Evolutionary conservation across 1,140 invertebrate species (phyloP).

Genomic region (Diploscapter pachys): DNA sequence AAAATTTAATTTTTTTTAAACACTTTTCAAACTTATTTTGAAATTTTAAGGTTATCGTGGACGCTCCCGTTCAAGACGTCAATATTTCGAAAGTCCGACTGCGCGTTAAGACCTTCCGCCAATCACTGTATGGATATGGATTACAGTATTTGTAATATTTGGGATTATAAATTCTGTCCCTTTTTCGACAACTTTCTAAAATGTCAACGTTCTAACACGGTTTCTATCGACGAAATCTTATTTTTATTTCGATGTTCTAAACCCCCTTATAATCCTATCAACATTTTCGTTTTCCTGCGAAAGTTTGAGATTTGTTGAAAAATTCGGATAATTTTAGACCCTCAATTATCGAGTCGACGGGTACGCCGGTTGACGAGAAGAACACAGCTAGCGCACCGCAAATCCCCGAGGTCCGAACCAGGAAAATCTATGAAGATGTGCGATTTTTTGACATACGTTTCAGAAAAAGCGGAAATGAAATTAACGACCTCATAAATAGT

Average conservation of each 20-base stretch:
- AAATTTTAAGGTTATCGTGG: slow-evolving; percentile 11
- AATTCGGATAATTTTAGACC: too few species aligned
- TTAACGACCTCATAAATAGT: too few species aligned
- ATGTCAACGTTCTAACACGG: too few species aligned
- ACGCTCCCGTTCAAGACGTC: slow-evolving; percentile 1
- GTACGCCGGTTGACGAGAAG: too few species aligned
- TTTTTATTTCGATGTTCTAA: not conserved
- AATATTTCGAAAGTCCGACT: slow-evolving; percentile 3
- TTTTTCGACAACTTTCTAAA: too few species aligned
- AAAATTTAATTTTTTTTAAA: not conserved
- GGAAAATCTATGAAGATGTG: too few species aligned
- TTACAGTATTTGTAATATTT: slow-evolving; percentile 1
- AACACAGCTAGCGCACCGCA: too few species aligned
- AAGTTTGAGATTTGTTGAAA: too few species aligned
- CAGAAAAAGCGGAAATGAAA: too few species aligned
- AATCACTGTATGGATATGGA: not conserved
- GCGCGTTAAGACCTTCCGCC: not conserved
- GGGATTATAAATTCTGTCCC: not conserved
- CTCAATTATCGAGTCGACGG: too few species aligned
- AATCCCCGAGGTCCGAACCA: too few species aligned
- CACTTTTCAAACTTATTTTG: not conserved
- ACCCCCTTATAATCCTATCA: not conserved
- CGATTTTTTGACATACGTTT: too few species aligned
- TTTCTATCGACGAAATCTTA: not conserved
- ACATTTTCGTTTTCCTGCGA: not conserved